Conservation (phyloP, 1,140 invertebrate genomes). For the Batillaria attramentaria region DNA sequence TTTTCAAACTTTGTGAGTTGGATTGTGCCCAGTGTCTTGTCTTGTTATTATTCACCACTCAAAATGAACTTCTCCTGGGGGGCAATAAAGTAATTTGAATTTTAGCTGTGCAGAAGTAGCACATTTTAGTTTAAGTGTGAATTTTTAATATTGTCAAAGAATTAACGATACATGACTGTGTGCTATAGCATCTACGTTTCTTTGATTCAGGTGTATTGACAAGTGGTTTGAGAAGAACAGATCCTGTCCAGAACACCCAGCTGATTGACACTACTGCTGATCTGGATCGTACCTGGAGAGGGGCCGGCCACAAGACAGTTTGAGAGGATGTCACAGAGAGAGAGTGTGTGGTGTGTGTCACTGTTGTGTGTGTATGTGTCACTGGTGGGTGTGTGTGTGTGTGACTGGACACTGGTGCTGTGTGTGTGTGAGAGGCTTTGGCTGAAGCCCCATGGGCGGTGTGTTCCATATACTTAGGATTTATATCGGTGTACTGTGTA, state of each 20-base stretch:
- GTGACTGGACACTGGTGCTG: not conserved
- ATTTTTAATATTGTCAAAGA: not conserved
- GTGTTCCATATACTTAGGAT: too few species aligned
- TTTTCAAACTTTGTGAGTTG: too few species aligned
- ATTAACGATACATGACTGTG: conserved; percentile 20
- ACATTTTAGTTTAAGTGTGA: not conserved
- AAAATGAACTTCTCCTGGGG: too few species aligned
- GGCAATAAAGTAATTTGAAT: too few species aligned
- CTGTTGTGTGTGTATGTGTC: not conserved
- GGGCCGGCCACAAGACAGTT: not conserved
- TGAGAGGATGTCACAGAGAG: too few species aligned
- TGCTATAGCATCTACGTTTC: conserved; percentile 11
- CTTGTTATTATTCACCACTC: too few species aligned
- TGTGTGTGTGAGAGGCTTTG: not conserved
- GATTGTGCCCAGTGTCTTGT: too few species aligned
- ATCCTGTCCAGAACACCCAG: conserved; percentile 96
- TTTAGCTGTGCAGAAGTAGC: too few species aligned
- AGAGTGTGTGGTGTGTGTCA: too few species aligned
- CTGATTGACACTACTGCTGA: conserved; percentile 75
- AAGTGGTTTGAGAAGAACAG: conserved; percentile 98
- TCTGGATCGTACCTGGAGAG: not conserved
- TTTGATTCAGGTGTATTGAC: conserved; percentile 75
- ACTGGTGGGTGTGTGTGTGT: not conserved
- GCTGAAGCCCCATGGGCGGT: not conserved
- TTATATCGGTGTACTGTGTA: too few species aligned